These are phyloP conservation scores for Semibalanus balanoides DNA, from an alignment of 1,140 invertebrate genomes.

Conservation along the genomic window DNA sequence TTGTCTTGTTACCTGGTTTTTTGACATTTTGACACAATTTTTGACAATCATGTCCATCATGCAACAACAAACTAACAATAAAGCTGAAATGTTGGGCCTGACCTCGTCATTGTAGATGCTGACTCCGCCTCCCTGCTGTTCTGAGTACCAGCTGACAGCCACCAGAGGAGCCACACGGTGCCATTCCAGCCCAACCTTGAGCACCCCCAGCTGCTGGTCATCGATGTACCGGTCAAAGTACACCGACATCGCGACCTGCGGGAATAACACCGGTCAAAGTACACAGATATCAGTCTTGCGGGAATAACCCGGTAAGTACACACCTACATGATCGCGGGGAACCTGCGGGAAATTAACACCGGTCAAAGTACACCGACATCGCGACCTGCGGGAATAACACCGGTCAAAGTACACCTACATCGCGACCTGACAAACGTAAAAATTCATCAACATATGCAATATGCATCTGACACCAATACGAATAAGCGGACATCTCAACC, in stretches of 20 bases:
- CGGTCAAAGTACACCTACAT: conserved; percentile 4
- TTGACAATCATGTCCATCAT: no score
- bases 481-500: no score
- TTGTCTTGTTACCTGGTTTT: no score
- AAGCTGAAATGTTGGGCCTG: conserved; percentile 26
- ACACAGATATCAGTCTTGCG: background rate
- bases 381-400: background rate
- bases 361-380: conserved; percentile 7
- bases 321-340: no score
- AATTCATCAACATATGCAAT: no score
- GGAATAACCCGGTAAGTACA: no score
- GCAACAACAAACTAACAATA: no score
- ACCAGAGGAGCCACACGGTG: conserved; percentile 59
- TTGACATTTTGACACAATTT: no score
- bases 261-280: conserved; percentile 6
- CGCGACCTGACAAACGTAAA: no score
- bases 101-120: conserved; percentile 77
- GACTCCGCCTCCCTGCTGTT: conserved; percentile 71
- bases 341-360: no score
- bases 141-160: conserved; percentile 68
- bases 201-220: conserved; percentile 25
- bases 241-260: background rate
- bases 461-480: no score
- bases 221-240: conserved; percentile 18
- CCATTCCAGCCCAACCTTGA: conserved; percentile 62